Conservation (phyloP, 1,140 invertebrate genomes). For the Dendroctonus ponderosae region DNA sequence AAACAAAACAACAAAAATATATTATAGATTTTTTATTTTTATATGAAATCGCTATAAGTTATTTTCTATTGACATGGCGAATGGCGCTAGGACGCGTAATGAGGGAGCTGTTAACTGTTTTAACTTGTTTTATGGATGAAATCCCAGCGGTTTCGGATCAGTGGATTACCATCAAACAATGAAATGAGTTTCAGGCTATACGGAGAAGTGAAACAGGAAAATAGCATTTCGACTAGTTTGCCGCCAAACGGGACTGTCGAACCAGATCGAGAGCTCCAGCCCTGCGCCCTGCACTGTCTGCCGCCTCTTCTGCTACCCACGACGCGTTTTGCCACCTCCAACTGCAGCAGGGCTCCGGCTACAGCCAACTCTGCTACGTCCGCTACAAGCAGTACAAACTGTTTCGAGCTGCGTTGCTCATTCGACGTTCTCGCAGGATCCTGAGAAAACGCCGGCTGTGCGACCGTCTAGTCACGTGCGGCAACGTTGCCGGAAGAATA, state of each 20-base stretch:
- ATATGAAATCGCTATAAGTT: no score
- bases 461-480: slow-evolving; percentile 16
- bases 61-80: no score
- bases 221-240: neutral
- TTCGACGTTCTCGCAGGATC: slow-evolving; percentile 1
- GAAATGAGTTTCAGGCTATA: neutral
- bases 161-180: neutral
- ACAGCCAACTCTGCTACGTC: slow-evolving; percentile 6
- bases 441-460: slow-evolving; percentile 11
- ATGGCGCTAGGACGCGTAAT: no score
- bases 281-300: slow-evolving; percentile 33
- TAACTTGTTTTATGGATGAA: neutral
- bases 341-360: slow-evolving; percentile 6
- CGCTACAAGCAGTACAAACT: slow-evolving; percentile 15
- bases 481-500: slow-evolving; percentile 25
- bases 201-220: no score
- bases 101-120: neutral
- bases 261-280: neutral
- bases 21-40: no score
- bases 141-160: neutral
- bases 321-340: slow-evolving; percentile 24
- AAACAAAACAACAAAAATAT: no score
- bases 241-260: neutral
- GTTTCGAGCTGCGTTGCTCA: slow-evolving; percentile 18
- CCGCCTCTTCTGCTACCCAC: slow-evolving; percentile 25